Evolutionary conservation across 2,113 vertebrate genomes (phyloP).

Genomic region (Callocephalon fimbriatum): DNA sequence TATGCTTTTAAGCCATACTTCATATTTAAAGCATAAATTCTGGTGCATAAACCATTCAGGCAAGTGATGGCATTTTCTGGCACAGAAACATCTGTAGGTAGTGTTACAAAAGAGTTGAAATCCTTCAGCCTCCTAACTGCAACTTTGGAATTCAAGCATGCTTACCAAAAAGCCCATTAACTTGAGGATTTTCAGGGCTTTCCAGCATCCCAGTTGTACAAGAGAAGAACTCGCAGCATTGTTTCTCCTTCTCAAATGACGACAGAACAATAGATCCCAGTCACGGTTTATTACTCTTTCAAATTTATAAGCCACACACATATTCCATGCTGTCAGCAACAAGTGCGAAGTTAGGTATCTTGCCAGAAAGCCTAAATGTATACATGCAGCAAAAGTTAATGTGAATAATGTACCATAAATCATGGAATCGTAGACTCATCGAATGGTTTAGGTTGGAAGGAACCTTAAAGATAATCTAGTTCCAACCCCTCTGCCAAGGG

Average conservation of each 20-base stretch:
- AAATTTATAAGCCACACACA: background rate
- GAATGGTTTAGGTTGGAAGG: background rate
- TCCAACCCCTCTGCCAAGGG: background rate
- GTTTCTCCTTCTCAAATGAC: background rate
- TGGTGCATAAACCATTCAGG: background rate
- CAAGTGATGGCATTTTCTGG: background rate
- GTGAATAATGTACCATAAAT: background rate
- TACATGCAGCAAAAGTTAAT: background rate
- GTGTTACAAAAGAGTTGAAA: background rate
- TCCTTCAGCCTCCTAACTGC: background rate
- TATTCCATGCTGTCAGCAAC: background rate
- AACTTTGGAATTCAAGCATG: rapidly evolving
- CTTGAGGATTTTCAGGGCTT: background rate
- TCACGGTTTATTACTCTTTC: background rate
- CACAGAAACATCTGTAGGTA: background rate
- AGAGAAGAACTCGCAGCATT: background rate
- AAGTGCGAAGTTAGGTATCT: background rate
- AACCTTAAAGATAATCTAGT: background rate
- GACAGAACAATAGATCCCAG: background rate
- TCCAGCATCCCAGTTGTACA: background rate
- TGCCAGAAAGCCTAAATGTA: background rate
- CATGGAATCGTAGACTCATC: background rate
- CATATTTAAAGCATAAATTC: slow-evolving; percentile 9
- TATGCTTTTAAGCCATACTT: background rate
- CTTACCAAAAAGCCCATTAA: background rate